A percentile compares a stretch with the other conserved stretches of the same genome.
Conservation (phyloP, 2,113 vertebrate genomes). For the Probosciger aterrimus region DNA sequence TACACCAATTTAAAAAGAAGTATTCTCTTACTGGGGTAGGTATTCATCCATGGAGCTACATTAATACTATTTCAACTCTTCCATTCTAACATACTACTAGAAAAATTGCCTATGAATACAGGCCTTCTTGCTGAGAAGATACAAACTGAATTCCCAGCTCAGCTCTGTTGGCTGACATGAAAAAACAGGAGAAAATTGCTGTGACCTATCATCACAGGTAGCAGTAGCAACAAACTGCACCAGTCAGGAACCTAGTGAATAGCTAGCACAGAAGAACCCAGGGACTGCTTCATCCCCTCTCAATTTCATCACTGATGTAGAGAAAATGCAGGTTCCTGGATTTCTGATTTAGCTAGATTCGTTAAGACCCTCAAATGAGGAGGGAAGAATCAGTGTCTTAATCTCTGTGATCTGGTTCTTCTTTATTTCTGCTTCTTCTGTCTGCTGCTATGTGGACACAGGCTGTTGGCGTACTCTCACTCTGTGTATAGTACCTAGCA, state of each 20-base stretch:
- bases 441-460: not conserved
- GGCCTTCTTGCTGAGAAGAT: not conserved
- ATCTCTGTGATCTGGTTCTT: not conserved
- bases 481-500: not conserved
- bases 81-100: not conserved
- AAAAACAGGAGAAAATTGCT: not conserved
- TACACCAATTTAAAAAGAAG: not conserved
- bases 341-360: not conserved
- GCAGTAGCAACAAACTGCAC: not conserved
- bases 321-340: not conserved
- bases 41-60: not conserved
- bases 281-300: not conserved
- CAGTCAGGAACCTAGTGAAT: not conserved
- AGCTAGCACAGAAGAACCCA: not conserved
- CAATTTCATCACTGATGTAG: not conserved
- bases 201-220: accelerated
- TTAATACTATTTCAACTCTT: not conserved
- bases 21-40: not conserved
- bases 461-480: accelerated
- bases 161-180: not conserved
- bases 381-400: not conserved
- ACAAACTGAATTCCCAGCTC: not conserved
- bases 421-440: not conserved
- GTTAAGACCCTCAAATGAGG: not conserved
- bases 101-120: not conserved